Conservation (phyloP, 2,888 invertebrate genomes). For the Molorchus minor region DNA sequence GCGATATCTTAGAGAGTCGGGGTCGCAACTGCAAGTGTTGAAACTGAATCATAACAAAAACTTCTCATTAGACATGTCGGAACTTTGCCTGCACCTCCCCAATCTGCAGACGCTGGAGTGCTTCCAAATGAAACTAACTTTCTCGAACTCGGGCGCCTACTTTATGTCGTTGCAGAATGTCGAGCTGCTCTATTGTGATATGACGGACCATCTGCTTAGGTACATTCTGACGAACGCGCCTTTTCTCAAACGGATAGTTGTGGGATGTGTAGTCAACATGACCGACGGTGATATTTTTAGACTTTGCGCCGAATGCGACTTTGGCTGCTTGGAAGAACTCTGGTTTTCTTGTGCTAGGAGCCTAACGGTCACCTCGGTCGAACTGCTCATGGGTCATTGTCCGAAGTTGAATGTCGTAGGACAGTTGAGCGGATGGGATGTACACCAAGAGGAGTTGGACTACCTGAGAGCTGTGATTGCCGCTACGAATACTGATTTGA, state of each 20-base stretch:
- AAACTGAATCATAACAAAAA: constrained; percentile 55
- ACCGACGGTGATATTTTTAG: constrained; percentile 75
- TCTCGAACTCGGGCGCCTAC: constrained; percentile 67
- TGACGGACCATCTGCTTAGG: constrained; percentile 68
- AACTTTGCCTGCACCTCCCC: constrained; percentile 57
- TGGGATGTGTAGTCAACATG: constrained; percentile 72
- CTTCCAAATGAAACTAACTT: constrained; percentile 72
- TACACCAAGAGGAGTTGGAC: constrained; percentile 74
- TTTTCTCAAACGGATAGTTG: constrained; percentile 69
- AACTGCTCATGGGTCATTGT: constrained; percentile 74
- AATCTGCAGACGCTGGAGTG: constrained; percentile 71
- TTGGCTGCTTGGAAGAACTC: constrained; percentile 71
- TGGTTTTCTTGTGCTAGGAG: constrained; percentile 76
- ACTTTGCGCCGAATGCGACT: constrained; percentile 72
- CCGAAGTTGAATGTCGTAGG: constrained; percentile 71
- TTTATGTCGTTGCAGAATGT: constrained; percentile 71
- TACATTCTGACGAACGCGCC: constrained; percentile 70
- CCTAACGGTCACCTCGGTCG: constrained; percentile 70
- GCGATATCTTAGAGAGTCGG: constrained; percentile 66
- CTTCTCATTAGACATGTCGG: constrained; percentile 52
- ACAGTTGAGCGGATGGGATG: constrained; percentile 74
- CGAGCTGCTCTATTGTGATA: constrained; percentile 73
- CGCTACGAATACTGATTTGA: constrained; percentile 73
- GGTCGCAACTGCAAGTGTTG: constrained; percentile 50
- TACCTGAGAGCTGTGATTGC: constrained; percentile 71